Evolutionary conservation across 1,140 invertebrate genomes (phyloP), one percentile per base, ranked within the genome.

Genomic region (Heliconius eleuchia): DNA sequence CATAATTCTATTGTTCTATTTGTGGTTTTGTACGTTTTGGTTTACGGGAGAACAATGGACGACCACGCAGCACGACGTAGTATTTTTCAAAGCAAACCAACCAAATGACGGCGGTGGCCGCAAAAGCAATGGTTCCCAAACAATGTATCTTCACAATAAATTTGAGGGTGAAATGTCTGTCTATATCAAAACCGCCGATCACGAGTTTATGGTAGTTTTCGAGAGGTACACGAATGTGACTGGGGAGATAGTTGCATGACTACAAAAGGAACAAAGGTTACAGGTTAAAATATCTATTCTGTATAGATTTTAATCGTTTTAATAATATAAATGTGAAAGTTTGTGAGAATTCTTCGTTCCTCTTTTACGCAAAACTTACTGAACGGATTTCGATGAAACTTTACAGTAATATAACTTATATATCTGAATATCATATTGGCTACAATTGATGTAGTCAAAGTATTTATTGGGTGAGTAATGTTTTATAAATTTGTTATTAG

Each of bases 41-140:
- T 80, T 76, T 79, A 85, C 83, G 77, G 80, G 83, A 79, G 84
- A 82, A 86, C 85, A 86, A 86, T 86, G 84, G 84, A 85, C 82
- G 83, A 83, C 80, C 57, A 57, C 79, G 57, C 80, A 79, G 73
- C 80, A 55, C 73, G 55, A 85, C 74, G 55, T 57, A 57, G 73
- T 79, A 86, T 86, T 86, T 86, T 84, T 85, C 83, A 74, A 82
- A 79, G 71, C 80, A 84, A 83, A 79, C 82, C 79, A 82, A 86
- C 79, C 83, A 80, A 83, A 77, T 82, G 78, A 86, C 82, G 76
- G 66, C 70, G 76, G 70, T 71, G 76, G 57, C 82, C 78, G 77
- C 80, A 83, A 83, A 80, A 80, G 76, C 78, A 72, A 57, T 46
- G 74, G 77, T 78, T 70, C 73, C 70, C 76, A 75, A 30, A 77